phyloP scores from a whole-genome alignment of 1,140 invertebrate genomes.

The Rhynchophorus ferrugineus region DNA sequence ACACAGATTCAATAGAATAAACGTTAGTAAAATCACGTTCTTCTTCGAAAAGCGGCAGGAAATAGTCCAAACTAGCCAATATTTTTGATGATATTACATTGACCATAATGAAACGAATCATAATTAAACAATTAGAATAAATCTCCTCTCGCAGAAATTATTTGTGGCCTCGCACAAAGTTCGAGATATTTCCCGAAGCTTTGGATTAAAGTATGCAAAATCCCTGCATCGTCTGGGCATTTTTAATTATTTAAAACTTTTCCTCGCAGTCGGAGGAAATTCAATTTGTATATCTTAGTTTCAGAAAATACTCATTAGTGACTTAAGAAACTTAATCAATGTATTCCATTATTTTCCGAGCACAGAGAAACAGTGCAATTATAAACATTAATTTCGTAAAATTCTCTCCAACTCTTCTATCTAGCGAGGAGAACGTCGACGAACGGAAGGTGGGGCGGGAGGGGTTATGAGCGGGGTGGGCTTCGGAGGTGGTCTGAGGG shows the following conservation, averaged over 20 bases:
- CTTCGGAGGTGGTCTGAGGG: too few species aligned
- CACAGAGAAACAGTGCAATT: conserved; percentile 34
- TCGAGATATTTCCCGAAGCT: conserved; percentile 1
- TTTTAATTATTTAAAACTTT: conserved; percentile 25
- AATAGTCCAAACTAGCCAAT: too few species aligned
- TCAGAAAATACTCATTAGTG: conserved; percentile 30
- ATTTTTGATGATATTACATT: too few species aligned
- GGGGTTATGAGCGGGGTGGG: not conserved
- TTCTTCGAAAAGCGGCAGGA: too few species aligned
- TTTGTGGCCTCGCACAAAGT: not conserved
- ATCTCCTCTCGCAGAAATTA: not conserved
- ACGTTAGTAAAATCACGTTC: too few species aligned
- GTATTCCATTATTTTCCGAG: conserved; percentile 33
- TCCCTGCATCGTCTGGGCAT: conserved; percentile 20
- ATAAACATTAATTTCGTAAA: conserved; percentile 36
- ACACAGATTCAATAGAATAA: too few species aligned
- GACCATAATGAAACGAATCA: too few species aligned
- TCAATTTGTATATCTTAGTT: conserved; percentile 29
- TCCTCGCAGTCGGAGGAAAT: conserved; percentile 20
- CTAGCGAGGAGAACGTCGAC: conserved; percentile 17
- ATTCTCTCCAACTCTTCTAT: conserved; percentile 29
- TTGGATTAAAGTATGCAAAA: conserved; percentile 22
- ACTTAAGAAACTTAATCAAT: conserved; percentile 35
- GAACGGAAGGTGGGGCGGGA: conserved; percentile 3
- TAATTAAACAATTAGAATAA: too few species aligned